These are phyloP conservation scores for Melipona bicolor DNA, from an alignment of 2,888 invertebrate genomes.

Conservation along the genomic window DNA sequence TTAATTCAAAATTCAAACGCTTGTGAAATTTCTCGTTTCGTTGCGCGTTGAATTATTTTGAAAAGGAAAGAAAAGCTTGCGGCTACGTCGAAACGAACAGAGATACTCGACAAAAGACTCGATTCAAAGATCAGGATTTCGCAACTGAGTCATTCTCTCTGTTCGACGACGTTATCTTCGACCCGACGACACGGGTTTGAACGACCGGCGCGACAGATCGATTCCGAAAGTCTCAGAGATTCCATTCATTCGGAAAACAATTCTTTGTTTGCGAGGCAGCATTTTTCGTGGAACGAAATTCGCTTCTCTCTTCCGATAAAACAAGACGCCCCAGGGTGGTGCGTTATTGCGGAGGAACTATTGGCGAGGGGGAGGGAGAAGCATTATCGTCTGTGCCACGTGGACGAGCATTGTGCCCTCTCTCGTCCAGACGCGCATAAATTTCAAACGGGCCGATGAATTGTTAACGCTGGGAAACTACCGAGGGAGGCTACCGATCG, in stretches of 20 bases:
- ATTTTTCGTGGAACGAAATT: not conserved
- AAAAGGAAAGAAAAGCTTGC: not conserved
- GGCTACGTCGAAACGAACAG: not conserved
- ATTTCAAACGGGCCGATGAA: constrained; percentile 25
- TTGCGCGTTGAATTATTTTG: too few species aligned
- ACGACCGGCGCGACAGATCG: not conserved
- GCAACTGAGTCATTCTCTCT: not conserved
- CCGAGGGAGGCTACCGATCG: not conserved
- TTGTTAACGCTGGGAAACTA: constrained; percentile 16
- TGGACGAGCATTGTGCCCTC: constrained; percentile 31
- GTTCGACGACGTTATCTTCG: not conserved
- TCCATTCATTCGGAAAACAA: not conserved
- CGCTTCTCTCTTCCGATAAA: constrained; percentile 22
- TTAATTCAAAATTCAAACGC: too few species aligned
- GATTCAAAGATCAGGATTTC: not conserved
- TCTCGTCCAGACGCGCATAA: constrained; percentile 28
- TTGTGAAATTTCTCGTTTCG: too few species aligned
- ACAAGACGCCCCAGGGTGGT: not conserved
- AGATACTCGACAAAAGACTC: not conserved
- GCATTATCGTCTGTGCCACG: constrained; percentile 40
- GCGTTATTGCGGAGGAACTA: constrained; percentile 6
- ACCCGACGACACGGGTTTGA: not conserved
- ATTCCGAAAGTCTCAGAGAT: not conserved
- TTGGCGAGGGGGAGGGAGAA: not conserved
- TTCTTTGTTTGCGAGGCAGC: not conserved